Evolutionary conservation across 2,888 invertebrate species (phyloP).

Genomic region (Pheosia tremula): DNA sequence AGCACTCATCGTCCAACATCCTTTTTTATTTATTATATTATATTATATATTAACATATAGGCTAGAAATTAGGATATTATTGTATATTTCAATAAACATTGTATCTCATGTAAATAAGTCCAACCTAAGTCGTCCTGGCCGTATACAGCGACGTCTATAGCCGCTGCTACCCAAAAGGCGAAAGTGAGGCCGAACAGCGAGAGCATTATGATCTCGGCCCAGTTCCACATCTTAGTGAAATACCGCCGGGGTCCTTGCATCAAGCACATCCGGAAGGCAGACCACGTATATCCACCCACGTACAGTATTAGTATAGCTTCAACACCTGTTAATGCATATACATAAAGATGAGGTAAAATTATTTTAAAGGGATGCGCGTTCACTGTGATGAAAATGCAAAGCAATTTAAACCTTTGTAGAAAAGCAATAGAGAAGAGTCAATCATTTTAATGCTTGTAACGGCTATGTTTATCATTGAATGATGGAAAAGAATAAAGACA

Average conservation of each 20-base stretch:
- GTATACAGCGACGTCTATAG: constrained; percentile 66
- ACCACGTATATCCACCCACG: constrained; percentile 84
- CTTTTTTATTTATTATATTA: too few relatives aligned
- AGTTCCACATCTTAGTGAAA: constrained; percentile 85
- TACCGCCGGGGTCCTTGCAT: constrained; percentile 83
- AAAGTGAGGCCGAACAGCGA: constrained; percentile 85
- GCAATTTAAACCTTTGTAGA: not conserved
- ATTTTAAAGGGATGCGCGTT: too few relatives aligned
- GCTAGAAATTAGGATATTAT: too few relatives aligned
- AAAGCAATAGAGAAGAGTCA: not conserved
- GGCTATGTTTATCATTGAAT: constrained; percentile 10
- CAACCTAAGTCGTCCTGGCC: constrained; percentile 32
- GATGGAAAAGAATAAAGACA: constrained; percentile 10
- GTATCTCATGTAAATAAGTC: not conserved
- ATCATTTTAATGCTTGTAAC: not conserved
- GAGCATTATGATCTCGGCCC: constrained; percentile 86
- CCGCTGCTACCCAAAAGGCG: constrained; percentile 85
- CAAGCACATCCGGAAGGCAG: constrained; percentile 81
- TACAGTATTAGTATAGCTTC: constrained; percentile 72
- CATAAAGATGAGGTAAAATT: too few relatives aligned
- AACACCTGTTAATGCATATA: constrained; percentile 42
- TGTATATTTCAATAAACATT: not conserved
- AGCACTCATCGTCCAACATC: too few relatives aligned
- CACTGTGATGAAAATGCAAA: too few relatives aligned
- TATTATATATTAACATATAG: too few relatives aligned